Evolutionary conservation across 2,797 vertebrate genomes (phyloP), one percentile per base, ranked within the genome.

Genomic region (Liparis tanakae): DNA sequence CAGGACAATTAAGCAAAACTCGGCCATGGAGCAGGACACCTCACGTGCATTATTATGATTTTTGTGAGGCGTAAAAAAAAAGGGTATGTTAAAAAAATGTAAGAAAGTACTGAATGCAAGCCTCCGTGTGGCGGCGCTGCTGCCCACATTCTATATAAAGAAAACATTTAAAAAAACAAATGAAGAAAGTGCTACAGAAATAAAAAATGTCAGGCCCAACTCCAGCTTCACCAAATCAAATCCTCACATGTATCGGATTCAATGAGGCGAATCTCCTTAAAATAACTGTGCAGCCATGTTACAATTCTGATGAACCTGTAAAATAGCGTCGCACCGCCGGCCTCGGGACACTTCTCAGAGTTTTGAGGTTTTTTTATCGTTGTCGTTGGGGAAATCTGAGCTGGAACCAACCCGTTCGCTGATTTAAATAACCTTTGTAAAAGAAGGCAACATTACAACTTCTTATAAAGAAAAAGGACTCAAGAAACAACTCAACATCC

Each of bases 391-490:
- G 89, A 76, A 82, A 60, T 79, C 80, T 87, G 84, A 92, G 89
- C 82, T 87, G 87, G 89, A 93, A 92, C 90, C 91, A 92, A 93
- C 89, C 87, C 85, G 81, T 85, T 92, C 86, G 92, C 91, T 89
- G 89, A 93, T 92, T 91, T 86, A 89, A 92, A 92, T 85, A 88
- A 91, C 90, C 91, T 93, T 91, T 85, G 89, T 93, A 90, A 93
- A 92, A 91, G 91, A 91, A 93, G 92, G 91, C 79, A 92, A 88
- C 87, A 85, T 81, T 72, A 89, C 83, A 91, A 91, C 88, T 94
- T 93, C 93, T 94, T 93, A 94, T 91, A 90, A 93, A 94, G 92
- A 94, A 91, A 92, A 92, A 77, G 67, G 76, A 88, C 63, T 74
- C 43, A 48, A 81, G 79, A 91, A 91, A 90, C 57, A 85, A 89